phyloP scores from a whole-genome alignment of 1,140 invertebrate genomes.

The Anoplolepis gracilipes region DNA sequence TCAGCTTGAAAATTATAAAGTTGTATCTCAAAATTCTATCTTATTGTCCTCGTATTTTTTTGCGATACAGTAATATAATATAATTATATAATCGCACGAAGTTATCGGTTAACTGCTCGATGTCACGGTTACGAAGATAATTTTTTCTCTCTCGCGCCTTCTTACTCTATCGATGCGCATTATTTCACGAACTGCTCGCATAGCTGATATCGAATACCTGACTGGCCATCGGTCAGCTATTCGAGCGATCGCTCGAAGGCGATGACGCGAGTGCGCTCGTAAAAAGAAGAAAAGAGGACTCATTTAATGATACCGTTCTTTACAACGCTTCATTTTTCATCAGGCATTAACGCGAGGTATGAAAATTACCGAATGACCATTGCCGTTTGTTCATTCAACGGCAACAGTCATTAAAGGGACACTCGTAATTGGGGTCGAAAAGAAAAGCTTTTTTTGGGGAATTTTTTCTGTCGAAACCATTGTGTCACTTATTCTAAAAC shows the following conservation, averaged over 20 bases:
- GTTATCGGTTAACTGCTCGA: background rate
- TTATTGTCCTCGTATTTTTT: background rate
- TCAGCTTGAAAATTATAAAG: too few species aligned
- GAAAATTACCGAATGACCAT: slow-evolving; percentile 59
- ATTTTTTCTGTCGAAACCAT: too few species aligned
- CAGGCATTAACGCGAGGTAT: slow-evolving; percentile 63
- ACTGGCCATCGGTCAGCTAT: background rate
- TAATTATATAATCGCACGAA: background rate
- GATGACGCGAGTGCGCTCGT: slow-evolving; percentile 16
- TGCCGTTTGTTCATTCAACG: slow-evolving; percentile 1
- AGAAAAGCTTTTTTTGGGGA: too few species aligned
- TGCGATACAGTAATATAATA: background rate
- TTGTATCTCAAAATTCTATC: background rate
- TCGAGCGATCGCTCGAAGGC: background rate
- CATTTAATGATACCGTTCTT: slow-evolving; percentile 65
- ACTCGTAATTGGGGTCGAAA: too few species aligned
- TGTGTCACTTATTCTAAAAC: too few species aligned
- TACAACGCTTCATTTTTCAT: slow-evolving; percentile 69
- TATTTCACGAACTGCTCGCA: slow-evolving; percentile 11
- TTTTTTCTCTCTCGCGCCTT: background rate
- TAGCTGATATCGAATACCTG: background rate
- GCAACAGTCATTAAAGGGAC: background rate
- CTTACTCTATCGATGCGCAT: background rate
- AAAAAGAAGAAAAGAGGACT: slow-evolving; percentile 61
- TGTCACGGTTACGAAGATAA: background rate